phyloP scores from a whole-genome alignment of 2,113 vertebrate species.

The Spea bombifrons region DNA sequence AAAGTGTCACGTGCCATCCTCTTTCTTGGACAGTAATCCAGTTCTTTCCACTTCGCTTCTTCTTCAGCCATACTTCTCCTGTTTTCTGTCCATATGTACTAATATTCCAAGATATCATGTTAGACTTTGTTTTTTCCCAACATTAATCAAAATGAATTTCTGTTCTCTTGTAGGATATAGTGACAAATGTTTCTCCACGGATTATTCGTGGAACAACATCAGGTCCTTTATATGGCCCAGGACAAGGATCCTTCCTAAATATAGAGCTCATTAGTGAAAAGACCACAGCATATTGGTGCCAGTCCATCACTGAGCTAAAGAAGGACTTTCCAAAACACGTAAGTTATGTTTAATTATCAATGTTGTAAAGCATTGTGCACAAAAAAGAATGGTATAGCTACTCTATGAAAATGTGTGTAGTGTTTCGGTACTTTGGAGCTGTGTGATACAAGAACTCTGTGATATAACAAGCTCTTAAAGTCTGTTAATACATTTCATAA shows the following conservation, averaged over 20 bases:
- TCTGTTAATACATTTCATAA: too few relatives aligned
- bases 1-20: neutral
- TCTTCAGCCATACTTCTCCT: too few relatives aligned
- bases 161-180: constrained; percentile 74
- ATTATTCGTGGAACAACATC: constrained; percentile 89
- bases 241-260: constrained; percentile 87
- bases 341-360: constrained; percentile 50
- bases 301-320: constrained; percentile 79
- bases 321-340: constrained; percentile 84
- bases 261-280: constrained; percentile 93
- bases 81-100: neutral
- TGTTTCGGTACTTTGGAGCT: too few relatives aligned
- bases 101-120: neutral
- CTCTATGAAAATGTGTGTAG: neutral
- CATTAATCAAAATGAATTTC: too few relatives aligned
- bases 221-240: constrained; percentile 79
- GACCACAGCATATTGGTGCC: constrained; percentile 89
- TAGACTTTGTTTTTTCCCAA: neutral
- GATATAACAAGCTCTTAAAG: too few relatives aligned
- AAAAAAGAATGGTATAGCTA: constrained; percentile 12
- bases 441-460: too few relatives aligned
- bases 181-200: constrained; percentile 91
- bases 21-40: too few relatives aligned
- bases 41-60: too few relatives aligned
- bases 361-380: neutral